Evolutionary conservation across 1,140 invertebrate genomes (phyloP), one percentile per base, ranked within the genome.

Genomic region (Sycobia sp.): DNA sequence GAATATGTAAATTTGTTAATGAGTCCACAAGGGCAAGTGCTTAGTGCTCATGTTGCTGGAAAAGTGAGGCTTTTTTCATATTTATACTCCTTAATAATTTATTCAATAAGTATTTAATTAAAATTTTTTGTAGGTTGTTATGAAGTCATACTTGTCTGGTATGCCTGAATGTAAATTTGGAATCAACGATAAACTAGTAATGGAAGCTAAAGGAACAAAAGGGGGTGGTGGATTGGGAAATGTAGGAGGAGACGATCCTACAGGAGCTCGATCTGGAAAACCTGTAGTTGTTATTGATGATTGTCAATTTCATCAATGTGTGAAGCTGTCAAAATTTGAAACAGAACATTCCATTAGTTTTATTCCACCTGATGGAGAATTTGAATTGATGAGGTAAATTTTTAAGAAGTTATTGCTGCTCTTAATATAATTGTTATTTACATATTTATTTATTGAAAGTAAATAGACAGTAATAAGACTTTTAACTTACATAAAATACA

Each of bases 91-190:
- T 29, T 29, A 20, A 50, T 1, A 8, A 16, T 44, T 27, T 27
- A n/a, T 34, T 5, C 41, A 43, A 44, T 2, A 59, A n/a, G 44
- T 51, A 14, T 55, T 1, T 39, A 58, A 62, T 50, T 53, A 18
- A 46, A 10, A 47, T 41, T 18, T 10, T 64, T 65, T 49, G n/a
- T 18, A 82, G 80, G 96, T 99, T 38, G 94, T 99, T 0, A 99
- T 99, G 97, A 99, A 99, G 82, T 98, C 96, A 0, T 99, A 99
- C 78, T 83, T 99, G 25, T 98, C 96, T 38, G 98, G 98, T 25
- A 99, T 99, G 98, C 98, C 98, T 0, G 98, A 99, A 79, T 99
- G 98, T 83, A 99, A 99, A 84, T 99, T 99, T 84, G 98, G 98
- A 14, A 99, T 99, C 72, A 99, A 99, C 75, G 98, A 99, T 75